These are phyloP conservation scores for Graphium colonna DNA, from an alignment of 2,888 invertebrate species.

Conservation along the genomic window DNA sequence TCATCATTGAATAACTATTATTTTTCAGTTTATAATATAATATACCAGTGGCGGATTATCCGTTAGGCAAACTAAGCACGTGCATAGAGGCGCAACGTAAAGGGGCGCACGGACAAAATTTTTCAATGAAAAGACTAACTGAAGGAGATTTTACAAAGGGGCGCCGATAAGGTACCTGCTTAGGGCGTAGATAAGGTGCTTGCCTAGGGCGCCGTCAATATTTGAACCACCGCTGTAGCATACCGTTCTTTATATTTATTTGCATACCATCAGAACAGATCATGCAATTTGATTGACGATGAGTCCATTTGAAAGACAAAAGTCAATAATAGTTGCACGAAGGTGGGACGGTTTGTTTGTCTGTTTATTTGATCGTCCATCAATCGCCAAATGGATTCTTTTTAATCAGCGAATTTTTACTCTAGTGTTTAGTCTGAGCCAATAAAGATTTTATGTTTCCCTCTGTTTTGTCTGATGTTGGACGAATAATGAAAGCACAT, in stretches of 20 bases:
- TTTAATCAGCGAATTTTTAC: slow-evolving; percentile 7
- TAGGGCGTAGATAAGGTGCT: no score
- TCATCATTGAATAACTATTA: no score
- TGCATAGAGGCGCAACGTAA: no score
- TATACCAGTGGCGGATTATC: no score
- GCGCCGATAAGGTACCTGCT: no score
- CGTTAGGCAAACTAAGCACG: no score
- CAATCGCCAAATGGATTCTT: slow-evolving; percentile 1
- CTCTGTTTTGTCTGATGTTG: slow-evolving; percentile 15
- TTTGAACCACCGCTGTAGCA: no score
- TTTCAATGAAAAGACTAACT: no score
- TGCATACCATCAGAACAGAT: background rate
- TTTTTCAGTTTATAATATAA: no score
- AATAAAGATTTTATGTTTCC: slow-evolving; percentile 10
- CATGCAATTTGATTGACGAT: background rate
- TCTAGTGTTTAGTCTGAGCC: slow-evolving; percentile 19
- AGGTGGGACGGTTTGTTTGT: slow-evolving; percentile 11
- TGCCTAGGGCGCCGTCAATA: no score
- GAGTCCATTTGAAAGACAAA: background rate
- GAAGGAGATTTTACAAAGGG: no score
- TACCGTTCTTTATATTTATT: background rate
- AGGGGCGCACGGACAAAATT: no score
- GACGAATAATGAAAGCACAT: slow-evolving; percentile 1
- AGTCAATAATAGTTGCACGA: background rate
- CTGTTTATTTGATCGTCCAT: slow-evolving; percentile 8